phyloP scores from a whole-genome alignment of 92 coral and sea anemone genomes.

The Meandrina meandrites region DNA sequence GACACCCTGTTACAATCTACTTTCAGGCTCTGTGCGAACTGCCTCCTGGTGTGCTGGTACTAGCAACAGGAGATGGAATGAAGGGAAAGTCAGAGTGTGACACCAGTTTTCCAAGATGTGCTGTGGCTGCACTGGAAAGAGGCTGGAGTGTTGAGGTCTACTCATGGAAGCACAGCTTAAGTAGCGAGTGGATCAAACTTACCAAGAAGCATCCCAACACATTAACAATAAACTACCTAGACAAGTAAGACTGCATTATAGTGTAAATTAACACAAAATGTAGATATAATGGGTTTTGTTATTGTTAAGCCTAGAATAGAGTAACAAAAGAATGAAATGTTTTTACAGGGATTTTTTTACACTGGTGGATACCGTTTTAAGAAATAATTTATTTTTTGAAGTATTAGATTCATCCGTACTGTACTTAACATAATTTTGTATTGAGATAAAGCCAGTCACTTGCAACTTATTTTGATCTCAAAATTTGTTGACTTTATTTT shows the following conservation, averaged over 20 bases:
- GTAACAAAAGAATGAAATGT: no score
- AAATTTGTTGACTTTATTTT: no score
- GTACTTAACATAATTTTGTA: no score
- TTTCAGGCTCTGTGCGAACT: conserved; percentile 89
- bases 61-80: conserved; percentile 98
- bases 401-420: no score
- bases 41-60: conserved; percentile 80
- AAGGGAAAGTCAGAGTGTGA: conserved; percentile 96
- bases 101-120: conserved; percentile 98
- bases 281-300: no score
- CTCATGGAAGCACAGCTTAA: conserved; percentile 96
- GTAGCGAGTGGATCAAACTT: conserved; percentile 93
- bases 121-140: conserved; percentile 82
- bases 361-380: no score
- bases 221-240: conserved; percentile 81
- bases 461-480: no score
- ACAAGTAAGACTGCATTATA: conserved; percentile 66
- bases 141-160: conserved; percentile 98
- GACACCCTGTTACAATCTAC: background rate
- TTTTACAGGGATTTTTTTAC: no score
- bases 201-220: conserved; percentile 83
- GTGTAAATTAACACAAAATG: no score
- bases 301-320: no score
- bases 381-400: no score
- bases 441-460: no score